Evolutionary conservation across 2,888 invertebrate genomes (phyloP), one percentile per base, ranked within the genome.

Genomic region (Aphodius sticticus): DNA sequence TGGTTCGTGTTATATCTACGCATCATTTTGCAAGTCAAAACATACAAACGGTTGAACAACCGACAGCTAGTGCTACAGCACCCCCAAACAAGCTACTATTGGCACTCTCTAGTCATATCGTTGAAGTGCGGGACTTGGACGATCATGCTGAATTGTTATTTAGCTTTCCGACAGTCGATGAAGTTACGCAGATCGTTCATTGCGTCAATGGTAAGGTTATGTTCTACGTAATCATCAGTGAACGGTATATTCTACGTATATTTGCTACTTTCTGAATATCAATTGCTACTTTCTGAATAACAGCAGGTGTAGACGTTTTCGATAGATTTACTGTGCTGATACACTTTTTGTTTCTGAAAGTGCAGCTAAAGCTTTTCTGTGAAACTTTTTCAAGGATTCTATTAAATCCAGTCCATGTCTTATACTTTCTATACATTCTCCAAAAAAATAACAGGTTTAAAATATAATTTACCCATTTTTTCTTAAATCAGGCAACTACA

Each of bases 111-210:
- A 93, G 92, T 83, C 92, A 92, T 85, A 91, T 92, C 72, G 90
- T 92, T 2, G 92, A 92, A 87, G 92, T 93, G 0, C 90, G 92
- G 84, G 92, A 92, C 84, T 85, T 93, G 76, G 87, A 87, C 72
- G 86, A 87, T 81, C 88, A 89, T 76, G 87, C 87, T 0, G 89
- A 89, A 76, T 87, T 92, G 6, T 85, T 91, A n/a, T 92, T 93
- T 83, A 91, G 92, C 0, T 93, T 95, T 86, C 93, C 95, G 0
- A 95, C 95, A 0, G 94, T 95, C 0, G 95, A 95, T 83, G 92
- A 93, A 84, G 94, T 94, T 6, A 90, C 92, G 76, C 92, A 93
- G 85, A 90, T 95, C 76, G 88, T 92, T 0, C 94, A 94, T 85
- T 95, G 94, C 84, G 87, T 91, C 78, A 91, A 92, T 85, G 95